Base-by-base conservation (phyloP, 1,140 invertebrate genomes). In the Leptinotarsa texana region DNA sequence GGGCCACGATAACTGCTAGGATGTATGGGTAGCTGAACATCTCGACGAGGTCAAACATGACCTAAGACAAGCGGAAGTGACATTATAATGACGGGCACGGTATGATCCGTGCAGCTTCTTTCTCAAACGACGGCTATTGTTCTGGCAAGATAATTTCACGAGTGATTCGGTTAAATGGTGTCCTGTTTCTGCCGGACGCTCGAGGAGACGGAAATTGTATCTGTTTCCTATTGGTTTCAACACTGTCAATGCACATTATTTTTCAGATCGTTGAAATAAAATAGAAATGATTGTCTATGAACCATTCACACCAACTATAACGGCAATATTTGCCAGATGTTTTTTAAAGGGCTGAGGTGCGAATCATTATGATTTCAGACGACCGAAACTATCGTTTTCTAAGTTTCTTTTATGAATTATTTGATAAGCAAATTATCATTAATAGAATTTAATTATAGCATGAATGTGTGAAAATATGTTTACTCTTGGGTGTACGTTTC, bases 81-180 rank as follows among this genome's bases (percentile, higher is more conserved):
- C 49, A 70, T 70, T 70, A 70, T 70, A 70, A 70, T 70, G 69
- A 70, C 49, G 63, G 63, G 63, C 27, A 65, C 63, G 63, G 63
- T 65, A 65, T 65, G 69, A 70, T 70, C 69, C 49, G 49, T 47
- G 33, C 69, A 70, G 69, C 69, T 57, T 70, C 69, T 70, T 70
- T 51, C 42, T 61, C n/a, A 70, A 70, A 61, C 69, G 69, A 48
- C 22, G 48, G 49, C 69, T 48, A 70, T 70, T 70, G 69, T 70
- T 70, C 69, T 70, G 18, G 47, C 33, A 70, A 48, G 69, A 70
- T 70, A 49, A 70, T 70, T 70, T 70, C 69, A 70, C 69, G 69
- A 70, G 47, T 70, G 69, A 70, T 70, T 70, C 69, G 69, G n/a
- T 57, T 61, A 70, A 70, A 70, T 24, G 69, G 18, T 57, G 49